Percentiles rank a stretch among this genome's conserved stretches.
These are phyloP conservation scores for Campylorhamphus procurvoides DNA, from an alignment of 2,113 vertebrate genomes.

Conservation along the genomic window DNA sequence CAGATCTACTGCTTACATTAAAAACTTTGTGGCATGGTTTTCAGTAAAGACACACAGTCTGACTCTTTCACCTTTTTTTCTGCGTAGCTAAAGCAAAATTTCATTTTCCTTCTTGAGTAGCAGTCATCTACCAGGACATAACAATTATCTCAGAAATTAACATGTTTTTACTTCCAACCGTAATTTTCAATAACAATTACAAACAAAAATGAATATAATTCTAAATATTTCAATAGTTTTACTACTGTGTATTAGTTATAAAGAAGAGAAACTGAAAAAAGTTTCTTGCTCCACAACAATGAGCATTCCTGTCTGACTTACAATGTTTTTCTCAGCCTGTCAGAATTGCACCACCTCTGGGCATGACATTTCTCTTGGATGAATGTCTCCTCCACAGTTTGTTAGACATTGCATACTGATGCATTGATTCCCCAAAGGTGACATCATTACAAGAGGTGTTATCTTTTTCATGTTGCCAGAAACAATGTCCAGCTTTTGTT, in stretches of 20 bases:
- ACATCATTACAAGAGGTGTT: conserved; percentile 43
- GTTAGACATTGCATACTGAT: conserved; percentile 50
- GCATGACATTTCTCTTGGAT: conserved; percentile 57
- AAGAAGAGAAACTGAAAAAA: neutral
- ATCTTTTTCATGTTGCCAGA: neutral
- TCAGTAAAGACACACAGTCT: neutral
- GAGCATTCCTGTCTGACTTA: neutral
- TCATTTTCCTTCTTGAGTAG: neutral
- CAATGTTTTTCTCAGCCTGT: conserved; percentile 21
- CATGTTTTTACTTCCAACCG: neutral
- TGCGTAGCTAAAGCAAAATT: neutral
- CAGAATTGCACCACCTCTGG: conserved; percentile 35
- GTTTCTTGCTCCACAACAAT: neutral
- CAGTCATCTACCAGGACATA: neutral
- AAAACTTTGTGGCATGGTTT: neutral
- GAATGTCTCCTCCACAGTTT: conserved; percentile 39
- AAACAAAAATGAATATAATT: neutral
- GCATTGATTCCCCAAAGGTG: neutral
- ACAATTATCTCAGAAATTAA: neutral
- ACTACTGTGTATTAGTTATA: neutral
- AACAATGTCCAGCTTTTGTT: neutral
- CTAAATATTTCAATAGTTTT: neutral
- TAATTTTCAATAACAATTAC: neutral
- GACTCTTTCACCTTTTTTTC: neutral
- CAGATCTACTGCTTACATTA: neutral